Evolutionary conservation across 2,113 vertebrate species (phyloP).

Genomic region (Phodopus roborovskii): DNA sequence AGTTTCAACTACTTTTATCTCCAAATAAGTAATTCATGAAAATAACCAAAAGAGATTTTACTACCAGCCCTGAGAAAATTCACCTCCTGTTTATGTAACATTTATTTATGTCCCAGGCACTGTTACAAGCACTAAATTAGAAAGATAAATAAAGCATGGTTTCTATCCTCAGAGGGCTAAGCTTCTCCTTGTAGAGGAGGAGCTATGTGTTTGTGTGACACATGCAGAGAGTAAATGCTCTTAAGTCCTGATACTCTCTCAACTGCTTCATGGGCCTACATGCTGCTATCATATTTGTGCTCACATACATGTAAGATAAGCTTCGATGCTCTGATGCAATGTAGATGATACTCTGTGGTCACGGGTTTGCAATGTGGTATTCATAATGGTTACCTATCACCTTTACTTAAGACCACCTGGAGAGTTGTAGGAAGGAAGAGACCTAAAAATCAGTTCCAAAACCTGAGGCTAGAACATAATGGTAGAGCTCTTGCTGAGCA

Average conservation of each 20-base stretch:
- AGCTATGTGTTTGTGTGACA: background rate
- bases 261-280: background rate
- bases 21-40: conserved; percentile 46
- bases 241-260: background rate
- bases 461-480: background rate
- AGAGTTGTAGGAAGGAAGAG: background rate
- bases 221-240: background rate
- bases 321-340: background rate
- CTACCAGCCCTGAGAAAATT: conserved; percentile 56
- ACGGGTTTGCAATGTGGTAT: background rate
- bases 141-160: conserved; percentile 63
- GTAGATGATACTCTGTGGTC: background rate
- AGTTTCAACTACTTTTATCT: conserved; percentile 52
- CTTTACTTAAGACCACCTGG: background rate
- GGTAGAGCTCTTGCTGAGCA: background rate
- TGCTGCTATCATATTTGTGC: background rate
- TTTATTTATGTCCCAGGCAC: conserved; percentile 56
- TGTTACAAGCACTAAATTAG: conserved; percentile 54
- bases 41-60: conserved; percentile 55
- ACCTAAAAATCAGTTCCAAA: background rate
- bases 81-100: conserved; percentile 61
- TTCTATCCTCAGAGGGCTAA: conserved; percentile 24
- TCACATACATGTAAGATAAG: background rate
- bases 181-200: background rate
- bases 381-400: background rate